phyloP scores from a whole-genome alignment of 2,113 vertebrate species.

The Phodopus roborovskii region DNA sequence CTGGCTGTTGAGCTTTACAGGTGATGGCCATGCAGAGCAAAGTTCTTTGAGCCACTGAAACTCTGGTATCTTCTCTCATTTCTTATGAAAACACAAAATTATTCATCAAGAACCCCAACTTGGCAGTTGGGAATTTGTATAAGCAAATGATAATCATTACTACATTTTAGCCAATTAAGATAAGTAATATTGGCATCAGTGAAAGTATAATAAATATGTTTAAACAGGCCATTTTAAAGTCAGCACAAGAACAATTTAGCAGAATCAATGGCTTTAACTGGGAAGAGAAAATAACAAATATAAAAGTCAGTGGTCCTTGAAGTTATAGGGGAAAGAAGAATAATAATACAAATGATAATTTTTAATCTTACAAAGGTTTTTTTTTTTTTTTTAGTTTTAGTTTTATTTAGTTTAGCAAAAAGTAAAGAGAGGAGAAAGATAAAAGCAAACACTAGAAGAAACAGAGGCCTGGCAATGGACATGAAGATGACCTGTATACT shows the following conservation, averaged over 20 bases:
- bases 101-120: neutral
- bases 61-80: neutral
- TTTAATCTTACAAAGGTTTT: neutral
- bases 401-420: conserved; percentile 27
- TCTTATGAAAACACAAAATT: neutral
- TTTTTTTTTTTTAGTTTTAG: neutral
- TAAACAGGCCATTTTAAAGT: conserved; percentile 4
- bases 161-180: conserved; percentile 53
- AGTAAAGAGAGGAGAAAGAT: neutral
- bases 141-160: neutral
- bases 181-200: neutral
- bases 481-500: neutral
- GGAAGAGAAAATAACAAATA: neutral
- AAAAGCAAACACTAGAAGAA: neutral
- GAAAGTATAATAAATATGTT: conserved; percentile 29
- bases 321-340: neutral
- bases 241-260: neutral
- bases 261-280: neutral
- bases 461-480: neutral
- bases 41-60: neutral
- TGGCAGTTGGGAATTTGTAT: neutral
- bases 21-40: neutral
- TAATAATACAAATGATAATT: neutral
- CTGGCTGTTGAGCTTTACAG: neutral
- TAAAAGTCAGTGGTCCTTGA: neutral